Evolutionary conservation across 2,888 invertebrate species (phyloP), one percentile per base, ranked within the genome.

Genomic region (Spodoptera exigua): DNA sequence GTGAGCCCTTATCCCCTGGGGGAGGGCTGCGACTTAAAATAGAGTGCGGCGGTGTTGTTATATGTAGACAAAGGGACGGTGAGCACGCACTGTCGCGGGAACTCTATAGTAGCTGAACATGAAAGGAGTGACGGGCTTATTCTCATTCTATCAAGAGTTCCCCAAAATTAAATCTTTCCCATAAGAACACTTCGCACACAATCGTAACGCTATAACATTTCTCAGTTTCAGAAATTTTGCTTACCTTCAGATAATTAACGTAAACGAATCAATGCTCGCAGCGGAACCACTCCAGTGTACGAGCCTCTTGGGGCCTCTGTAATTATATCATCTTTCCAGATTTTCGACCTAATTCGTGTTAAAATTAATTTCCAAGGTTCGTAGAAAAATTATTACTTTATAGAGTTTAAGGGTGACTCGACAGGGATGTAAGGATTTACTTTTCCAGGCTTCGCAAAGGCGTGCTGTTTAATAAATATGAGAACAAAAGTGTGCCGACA

Each of bases 251-350:
- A 44, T 61, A 69, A 62, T 43, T 36, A 53, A 51, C 16, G 56
- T 54, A 46, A 57, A 74, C 63, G 67, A 54, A 74, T 74, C 53
- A 73, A 57, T 63, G 16, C 16, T 9, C 3, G 14, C 56, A 37
- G 17, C 34, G 13, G 37, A 41, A 64, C 35, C 45, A 13, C 47
- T 9, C 41, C 16, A 36, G 39, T 17, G 56, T 41, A 56, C 34
- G 63, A 17, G 7, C 17, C 21, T 13, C 57, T 27, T 5, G 55
- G 39, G 62, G 16, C 7, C 7, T 18, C 32, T 13, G 41, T 70
- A 43, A 54, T 64, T 58, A 70, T 27, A 13, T 12, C n/a, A 49
- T 49, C 53, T 70, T 46, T 32, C 14, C 14, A 56, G 52, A 58
- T 69, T 60, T 71, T 62, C 49, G 43, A 59, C 44, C 35, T 57